Evolutionary conservation across 2,113 vertebrate genomes (phyloP), one percentile per base, ranked within the genome.

Genomic region (Lycaon pictus): DNA sequence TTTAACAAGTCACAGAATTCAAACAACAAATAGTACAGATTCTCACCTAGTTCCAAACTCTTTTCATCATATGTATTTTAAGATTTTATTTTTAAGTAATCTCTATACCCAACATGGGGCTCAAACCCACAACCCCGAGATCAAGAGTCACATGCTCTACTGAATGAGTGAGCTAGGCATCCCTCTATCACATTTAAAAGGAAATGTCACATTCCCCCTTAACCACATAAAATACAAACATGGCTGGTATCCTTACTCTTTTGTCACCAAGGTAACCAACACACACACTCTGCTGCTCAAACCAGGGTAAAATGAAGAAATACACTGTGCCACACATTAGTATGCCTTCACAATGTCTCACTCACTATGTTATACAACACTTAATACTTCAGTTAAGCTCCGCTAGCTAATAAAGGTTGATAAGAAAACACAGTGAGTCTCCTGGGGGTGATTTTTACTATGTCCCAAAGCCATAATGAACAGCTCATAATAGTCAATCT

Each of bases 1-100:
- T 56, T 87, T 72, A 93, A 93, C 6, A 94, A 76, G 56, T 95
- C 81, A 93, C 5, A 96, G 27, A 91, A 91, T 77, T 94, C 88
- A 96, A 92, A 91, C 23, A 71, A 90, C n/a, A 90, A 87, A 82
- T 43, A 32, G 51, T 92, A 1, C 11, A 82, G 58, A 72, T 94
- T 81, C 35, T 89, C 32, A 90, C 20, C 29, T 51, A 92, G 22
- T 87, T 95, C n/a, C 69, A 90, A 97, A 89, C 0, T 81, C 27
- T 82, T 95, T 13, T 72, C 35, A 72, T 13, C 22, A 76, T 29
- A 76, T 51, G 29, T 29, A 51, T 51, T 51, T 51, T 29, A 77
- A 51, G 25, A 51, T 51, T 77, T 51, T 77, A 77, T 48, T 48
- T 76, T 76, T 76, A 27, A 27, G 43, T 76, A 76, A 48, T 48